Evolutionary conservation across 2,797 vertebrate genomes (phyloP).

Genomic region (Manis pentadactyla): DNA sequence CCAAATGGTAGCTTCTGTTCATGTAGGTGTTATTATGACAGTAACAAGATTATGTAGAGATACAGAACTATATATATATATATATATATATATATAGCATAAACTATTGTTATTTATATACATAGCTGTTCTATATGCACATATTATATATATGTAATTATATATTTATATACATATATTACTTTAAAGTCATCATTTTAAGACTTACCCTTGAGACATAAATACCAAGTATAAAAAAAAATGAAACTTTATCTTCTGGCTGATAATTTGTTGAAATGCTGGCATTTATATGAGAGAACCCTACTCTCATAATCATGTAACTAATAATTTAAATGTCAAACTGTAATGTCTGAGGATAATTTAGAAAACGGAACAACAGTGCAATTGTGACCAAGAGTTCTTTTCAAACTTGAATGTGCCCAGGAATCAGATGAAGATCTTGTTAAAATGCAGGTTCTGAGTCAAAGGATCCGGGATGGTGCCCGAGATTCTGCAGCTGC

Average conservation of each 20-base stretch:
- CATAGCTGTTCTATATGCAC: background rate
- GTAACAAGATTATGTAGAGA: background rate
- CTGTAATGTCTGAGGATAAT: background rate
- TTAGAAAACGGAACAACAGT: background rate
- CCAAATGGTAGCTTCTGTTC: background rate
- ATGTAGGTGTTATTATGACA: background rate
- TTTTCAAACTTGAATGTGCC: constrained; percentile 15
- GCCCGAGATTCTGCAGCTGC: background rate
- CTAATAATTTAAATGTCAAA: constrained; percentile 41
- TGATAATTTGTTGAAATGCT: background rate
- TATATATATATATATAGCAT: background rate
- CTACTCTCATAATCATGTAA: background rate
- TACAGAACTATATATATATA: background rate
- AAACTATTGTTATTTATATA: background rate
- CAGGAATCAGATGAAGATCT: background rate
- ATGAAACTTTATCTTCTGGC: background rate
- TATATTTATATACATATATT: background rate
- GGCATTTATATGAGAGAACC: background rate
- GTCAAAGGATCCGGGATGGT: background rate
- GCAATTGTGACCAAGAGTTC: background rate
- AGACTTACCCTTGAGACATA: background rate
- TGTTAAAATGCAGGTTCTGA: background rate
- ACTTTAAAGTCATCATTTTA: constrained; percentile 19
- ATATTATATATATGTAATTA: background rate
- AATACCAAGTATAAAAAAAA: background rate